These are phyloP conservation scores for Chionoecetes opilio DNA, from an alignment of 1,140 invertebrate species.

Conservation along the genomic window DNA sequence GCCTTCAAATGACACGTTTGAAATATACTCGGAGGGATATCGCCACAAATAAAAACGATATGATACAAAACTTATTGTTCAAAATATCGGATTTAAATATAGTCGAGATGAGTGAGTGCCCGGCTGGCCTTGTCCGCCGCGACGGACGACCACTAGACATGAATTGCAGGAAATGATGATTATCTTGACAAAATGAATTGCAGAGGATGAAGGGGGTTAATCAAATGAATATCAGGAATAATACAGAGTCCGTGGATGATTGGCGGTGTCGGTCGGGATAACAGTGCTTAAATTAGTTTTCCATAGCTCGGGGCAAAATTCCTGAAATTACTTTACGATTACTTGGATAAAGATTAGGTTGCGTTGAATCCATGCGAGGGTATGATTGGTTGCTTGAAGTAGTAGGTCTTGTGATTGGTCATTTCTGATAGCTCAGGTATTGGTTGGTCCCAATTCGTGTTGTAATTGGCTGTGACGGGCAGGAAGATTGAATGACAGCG, in stretches of 20 bases:
- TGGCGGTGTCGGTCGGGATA: constrained; percentile 69
- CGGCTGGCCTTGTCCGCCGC: constrained; percentile 59
- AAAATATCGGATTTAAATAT: constrained; percentile 75
- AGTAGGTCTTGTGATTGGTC: constrained; percentile 52
- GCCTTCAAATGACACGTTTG: constrained; percentile 67
- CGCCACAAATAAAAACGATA: constrained; percentile 66
- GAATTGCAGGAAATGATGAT: constrained; percentile 77
- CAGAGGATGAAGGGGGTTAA: constrained; percentile 75
- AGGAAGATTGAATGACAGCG: constrained; percentile 43
- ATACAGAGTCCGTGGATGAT: constrained; percentile 66
- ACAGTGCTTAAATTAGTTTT: constrained; percentile 75
- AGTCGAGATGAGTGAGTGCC: constrained; percentile 66
- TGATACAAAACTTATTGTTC: constrained; percentile 71
- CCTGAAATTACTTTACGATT: constrained; percentile 74
- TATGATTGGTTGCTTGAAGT: constrained; percentile 61
- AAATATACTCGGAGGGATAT: constrained; percentile 64
- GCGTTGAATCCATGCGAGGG: constrained; percentile 54
- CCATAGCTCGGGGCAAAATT: constrained; percentile 67
- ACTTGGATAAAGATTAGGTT: constrained; percentile 72
- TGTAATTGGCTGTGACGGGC: constrained; percentile 62
- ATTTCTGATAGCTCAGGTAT: constrained; percentile 48
- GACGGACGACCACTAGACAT: constrained; percentile 70
- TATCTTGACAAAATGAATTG: constrained; percentile 77
- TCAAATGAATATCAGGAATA: constrained; percentile 77
- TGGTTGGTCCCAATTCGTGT: constrained; percentile 40